A percentile compares a stretch with the other conserved stretches of the same genome.
Evolutionary conservation across 2,113 vertebrate genomes (phyloP).

Genomic region (Anarhynchus alexandrinus): DNA sequence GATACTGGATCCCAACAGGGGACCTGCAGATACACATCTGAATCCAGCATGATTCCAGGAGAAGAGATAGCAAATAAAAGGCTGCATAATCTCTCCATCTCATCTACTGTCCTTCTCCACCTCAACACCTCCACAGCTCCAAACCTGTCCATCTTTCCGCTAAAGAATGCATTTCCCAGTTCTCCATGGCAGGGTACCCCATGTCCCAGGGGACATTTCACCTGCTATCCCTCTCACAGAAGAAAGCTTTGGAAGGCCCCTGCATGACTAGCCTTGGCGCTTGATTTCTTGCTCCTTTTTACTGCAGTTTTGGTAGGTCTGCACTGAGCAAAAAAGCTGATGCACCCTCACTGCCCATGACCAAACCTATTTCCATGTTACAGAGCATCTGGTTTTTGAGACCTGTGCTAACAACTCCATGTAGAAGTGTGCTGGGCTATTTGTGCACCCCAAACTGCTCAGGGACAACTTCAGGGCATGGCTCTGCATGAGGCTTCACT

Average conservation of each 20-base stretch:
- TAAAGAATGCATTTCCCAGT: neutral
- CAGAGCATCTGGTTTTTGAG: neutral
- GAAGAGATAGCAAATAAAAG: neutral
- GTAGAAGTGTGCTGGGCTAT: neutral
- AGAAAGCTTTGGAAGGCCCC: neutral
- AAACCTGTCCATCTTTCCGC: neutral
- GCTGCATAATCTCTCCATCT: neutral
- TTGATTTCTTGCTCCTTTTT: neutral
- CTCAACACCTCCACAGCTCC: neutral
- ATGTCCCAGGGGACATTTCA: neutral
- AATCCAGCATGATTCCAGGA: neutral
- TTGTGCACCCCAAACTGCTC: neutral
- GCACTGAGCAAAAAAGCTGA: neutral
- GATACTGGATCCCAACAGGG: neutral
- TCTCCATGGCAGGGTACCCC: neutral
- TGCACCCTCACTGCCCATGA: neutral
- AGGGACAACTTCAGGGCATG: neutral
- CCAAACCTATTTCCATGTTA: neutral
- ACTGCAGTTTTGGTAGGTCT: neutral
- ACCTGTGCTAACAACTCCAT: neutral
- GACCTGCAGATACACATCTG: neutral
- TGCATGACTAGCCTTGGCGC: neutral
- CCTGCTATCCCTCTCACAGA: neutral
- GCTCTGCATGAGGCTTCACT: neutral
- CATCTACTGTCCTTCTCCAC: neutral